Percentiles rank a stretch among this genome's conserved stretches.
phyloP scores from a whole-genome alignment of 1,140 invertebrate genomes.

The Coelopa frigida region DNA sequence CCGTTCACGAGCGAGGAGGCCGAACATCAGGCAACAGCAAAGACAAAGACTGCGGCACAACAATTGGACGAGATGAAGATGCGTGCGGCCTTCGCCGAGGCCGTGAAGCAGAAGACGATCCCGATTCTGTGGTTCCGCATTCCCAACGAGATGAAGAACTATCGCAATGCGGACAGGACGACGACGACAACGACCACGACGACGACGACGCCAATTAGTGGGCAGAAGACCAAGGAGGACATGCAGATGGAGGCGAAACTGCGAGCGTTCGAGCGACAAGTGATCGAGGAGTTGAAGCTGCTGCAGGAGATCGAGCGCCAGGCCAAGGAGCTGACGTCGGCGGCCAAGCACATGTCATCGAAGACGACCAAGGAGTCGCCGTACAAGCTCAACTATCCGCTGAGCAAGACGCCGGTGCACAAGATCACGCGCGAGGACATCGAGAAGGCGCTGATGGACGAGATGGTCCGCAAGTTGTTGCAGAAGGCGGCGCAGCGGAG shows the following conservation, averaged over 20 bases:
- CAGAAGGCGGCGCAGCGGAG: constrained; percentile 26
- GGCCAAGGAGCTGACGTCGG: constrained; percentile 27
- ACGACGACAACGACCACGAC: too few relatives aligned
- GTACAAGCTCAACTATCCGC: constrained; percentile 16
- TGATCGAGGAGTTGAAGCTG: constrained; percentile 27
- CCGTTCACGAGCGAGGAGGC: not conserved
- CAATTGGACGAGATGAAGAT: constrained; percentile 10
- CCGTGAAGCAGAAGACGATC: constrained; percentile 8
- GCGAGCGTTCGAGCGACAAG: constrained; percentile 31
- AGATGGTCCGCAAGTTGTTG: constrained; percentile 27
- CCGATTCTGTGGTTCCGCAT: constrained; percentile 15
- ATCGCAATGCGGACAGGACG: not conserved
- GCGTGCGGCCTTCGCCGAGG: constrained; percentile 2
- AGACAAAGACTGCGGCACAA: not conserved
- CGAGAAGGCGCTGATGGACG: constrained; percentile 30
- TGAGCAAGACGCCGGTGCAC: constrained; percentile 31
- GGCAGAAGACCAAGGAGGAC: constrained; percentile 13
- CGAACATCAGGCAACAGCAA: not conserved
- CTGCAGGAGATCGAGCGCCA: constrained; percentile 33
- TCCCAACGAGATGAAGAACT: not conserved
- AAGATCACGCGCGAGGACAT: constrained; percentile 35
- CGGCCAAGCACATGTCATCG: not conserved
- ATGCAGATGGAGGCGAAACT: constrained; percentile 24
- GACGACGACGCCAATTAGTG: not conserved
- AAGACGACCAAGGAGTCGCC: constrained; percentile 2